Evolutionary conservation across 2,797 vertebrate species (phyloP), one percentile per base, ranked within the genome.

Genomic region (Synaphobranchus kaupii): DNA sequence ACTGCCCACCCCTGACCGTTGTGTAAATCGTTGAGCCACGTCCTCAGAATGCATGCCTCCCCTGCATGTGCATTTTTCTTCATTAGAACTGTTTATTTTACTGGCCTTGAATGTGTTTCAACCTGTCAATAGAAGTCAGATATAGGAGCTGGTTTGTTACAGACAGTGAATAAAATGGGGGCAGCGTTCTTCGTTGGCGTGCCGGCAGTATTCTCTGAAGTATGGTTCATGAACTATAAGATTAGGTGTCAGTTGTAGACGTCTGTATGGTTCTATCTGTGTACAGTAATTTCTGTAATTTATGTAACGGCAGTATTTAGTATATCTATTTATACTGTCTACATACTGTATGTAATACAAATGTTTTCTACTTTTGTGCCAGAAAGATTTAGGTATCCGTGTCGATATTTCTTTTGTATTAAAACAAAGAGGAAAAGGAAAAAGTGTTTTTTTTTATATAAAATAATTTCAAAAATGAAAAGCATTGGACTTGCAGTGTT

Each of bases 391-490:
- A 88, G 86, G 87, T 76, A 88, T 52, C 22, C 54, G 58, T 84
- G 63, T 66, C 87, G 87, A 63, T 88, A 84, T 90, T 88, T 66
- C 90, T 84, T 90, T 93, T 92, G 87, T 88, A 85, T 28, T 39
- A 80, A 84, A 68, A 85, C 47, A 87, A 86, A 86, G 39, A 39
- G 39, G 39, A 39, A 2, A 39, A 39, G 89, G 89, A 90, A 90
- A 78, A 91, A 12, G 0, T 54, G 60, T 83, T 92, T 80, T 58
- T 58, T 76, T 86, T 89, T 88, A 89, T 87, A 91, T 93, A 88
- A 94, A 94, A 94, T 94, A 94, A 94, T 93, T 91, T 92, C 89
- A 92, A 84, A 93, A 91, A 88, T 86, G 88, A 50, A 87, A 85
- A 44, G 83, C 92, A 92, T 85, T 93, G 93, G 93, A 92, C 89